Conservation (phyloP, 2,797 vertebrate genomes). For the Paguma larvata region DNA sequence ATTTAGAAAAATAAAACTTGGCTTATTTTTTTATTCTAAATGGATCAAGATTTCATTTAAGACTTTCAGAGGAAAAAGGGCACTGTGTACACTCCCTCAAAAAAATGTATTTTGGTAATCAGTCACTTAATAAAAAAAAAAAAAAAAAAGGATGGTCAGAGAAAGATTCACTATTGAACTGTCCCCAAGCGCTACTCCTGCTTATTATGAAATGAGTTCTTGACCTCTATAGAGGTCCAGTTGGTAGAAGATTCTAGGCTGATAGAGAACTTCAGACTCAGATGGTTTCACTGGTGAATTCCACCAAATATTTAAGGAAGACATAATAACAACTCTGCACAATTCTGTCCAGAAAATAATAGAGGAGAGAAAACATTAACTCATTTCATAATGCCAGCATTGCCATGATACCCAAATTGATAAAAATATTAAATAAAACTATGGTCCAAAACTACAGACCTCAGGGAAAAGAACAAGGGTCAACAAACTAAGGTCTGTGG, state of each 20-base stretch:
- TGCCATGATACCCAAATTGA: not conserved
- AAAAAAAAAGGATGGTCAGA: not conserved
- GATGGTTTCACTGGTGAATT: not conserved
- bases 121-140: not conserved
- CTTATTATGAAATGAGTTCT: not conserved
- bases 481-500: not conserved
- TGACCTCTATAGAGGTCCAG: not conserved
- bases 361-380: not conserved
- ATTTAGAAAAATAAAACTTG: constrained; percentile 2
- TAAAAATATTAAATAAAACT: not conserved
- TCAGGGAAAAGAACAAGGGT: not conserved
- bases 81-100: not conserved
- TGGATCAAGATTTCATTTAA: not conserved
- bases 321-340: not conserved
- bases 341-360: not conserved
- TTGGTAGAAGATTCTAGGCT: not conserved
- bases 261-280: not conserved
- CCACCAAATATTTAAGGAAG: not conserved
- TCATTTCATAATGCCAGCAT: not conserved
- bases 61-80: not conserved
- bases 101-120: not conserved
- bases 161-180: not conserved
- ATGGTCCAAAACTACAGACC: not conserved
- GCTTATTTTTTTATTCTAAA: not conserved
- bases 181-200: not conserved